Conservation (phyloP, 2,113 vertebrate genomes). For the Geococcyx californianus region DNA sequence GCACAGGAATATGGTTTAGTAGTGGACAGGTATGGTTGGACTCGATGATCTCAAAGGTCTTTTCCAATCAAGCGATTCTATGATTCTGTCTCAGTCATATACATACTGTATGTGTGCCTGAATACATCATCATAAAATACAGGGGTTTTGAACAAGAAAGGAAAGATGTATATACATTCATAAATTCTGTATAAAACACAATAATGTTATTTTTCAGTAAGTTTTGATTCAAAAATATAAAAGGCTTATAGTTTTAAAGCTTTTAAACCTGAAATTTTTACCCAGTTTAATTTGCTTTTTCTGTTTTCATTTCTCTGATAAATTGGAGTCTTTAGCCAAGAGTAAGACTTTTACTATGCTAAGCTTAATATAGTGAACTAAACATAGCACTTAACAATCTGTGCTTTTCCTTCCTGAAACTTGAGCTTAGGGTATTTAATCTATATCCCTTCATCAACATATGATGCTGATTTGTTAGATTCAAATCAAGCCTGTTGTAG, state of each 20-base stretch:
- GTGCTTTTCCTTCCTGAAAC: slow-evolving; percentile 1
- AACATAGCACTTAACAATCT: not conserved
- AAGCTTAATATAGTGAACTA: not conserved
- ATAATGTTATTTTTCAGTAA: not conserved
- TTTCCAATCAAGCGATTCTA: too few species aligned
- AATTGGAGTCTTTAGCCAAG: not conserved
- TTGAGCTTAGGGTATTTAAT: not conserved
- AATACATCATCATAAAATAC: not conserved
- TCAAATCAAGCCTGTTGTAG: not conserved
- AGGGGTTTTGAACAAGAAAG: not conserved
- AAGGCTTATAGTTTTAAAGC: too few species aligned
- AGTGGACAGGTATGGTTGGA: too few species aligned
- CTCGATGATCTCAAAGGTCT: too few species aligned
- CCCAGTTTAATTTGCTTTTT: not conserved
- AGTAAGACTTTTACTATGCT: not conserved
- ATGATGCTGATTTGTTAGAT: slow-evolving; percentile 14
- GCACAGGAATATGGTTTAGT: too few species aligned
- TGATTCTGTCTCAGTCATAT: too few species aligned
- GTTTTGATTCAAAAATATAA: not conserved
- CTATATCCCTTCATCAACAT: not conserved
- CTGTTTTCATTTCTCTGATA: not conserved
- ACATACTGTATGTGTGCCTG: not conserved
- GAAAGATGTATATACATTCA: not conserved
- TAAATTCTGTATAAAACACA: not conserved
- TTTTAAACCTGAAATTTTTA: not conserved